A percentile compares a stretch with the other conserved stretches of the same genome.
Evolutionary conservation across 2,797 vertebrate genomes (phyloP).

Genomic region (Octomys mimax): DNA sequence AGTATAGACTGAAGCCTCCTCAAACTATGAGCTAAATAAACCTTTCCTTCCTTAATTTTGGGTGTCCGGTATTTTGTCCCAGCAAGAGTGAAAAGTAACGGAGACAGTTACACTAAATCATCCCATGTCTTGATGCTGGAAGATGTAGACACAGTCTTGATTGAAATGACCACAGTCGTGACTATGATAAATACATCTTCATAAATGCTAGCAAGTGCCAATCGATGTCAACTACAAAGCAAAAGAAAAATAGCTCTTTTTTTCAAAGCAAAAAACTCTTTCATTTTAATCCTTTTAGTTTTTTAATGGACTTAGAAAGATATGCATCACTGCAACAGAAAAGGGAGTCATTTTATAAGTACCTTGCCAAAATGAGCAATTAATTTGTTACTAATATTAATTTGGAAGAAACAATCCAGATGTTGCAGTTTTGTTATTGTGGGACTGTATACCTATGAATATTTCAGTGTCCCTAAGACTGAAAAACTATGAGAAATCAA

Average conservation of each 20-base stretch:
- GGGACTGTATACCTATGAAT: neutral
- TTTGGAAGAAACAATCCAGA: conserved; percentile 28
- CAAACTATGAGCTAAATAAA: too few species aligned
- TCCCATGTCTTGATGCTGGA: neutral
- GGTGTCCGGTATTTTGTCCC: too few species aligned
- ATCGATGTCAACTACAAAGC: neutral
- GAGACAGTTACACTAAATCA: conserved; percentile 21
- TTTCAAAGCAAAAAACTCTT: conserved; percentile 55
- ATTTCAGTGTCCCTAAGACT: conserved; percentile 49
- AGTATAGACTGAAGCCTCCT: too few species aligned
- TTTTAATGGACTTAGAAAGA: neutral
- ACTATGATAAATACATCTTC: neutral
- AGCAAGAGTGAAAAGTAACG: too few species aligned
- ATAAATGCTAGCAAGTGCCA: conserved; percentile 1
- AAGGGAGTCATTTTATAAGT: conserved; percentile 16
- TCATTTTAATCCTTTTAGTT: neutral
- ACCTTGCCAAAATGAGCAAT: neutral
- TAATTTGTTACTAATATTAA: conserved; percentile 43
- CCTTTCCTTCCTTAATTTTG: too few species aligned
- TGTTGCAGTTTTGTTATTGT: neutral
- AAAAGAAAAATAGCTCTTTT: conserved; percentile 64
- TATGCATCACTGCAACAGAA: conserved; percentile 34
- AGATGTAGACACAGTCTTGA: neutral
- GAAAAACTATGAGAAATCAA: conserved; percentile 59
- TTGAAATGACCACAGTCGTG: neutral